phyloP scores from a whole-genome alignment of 1,140 invertebrate genomes.

The Chelonus insularis region DNA sequence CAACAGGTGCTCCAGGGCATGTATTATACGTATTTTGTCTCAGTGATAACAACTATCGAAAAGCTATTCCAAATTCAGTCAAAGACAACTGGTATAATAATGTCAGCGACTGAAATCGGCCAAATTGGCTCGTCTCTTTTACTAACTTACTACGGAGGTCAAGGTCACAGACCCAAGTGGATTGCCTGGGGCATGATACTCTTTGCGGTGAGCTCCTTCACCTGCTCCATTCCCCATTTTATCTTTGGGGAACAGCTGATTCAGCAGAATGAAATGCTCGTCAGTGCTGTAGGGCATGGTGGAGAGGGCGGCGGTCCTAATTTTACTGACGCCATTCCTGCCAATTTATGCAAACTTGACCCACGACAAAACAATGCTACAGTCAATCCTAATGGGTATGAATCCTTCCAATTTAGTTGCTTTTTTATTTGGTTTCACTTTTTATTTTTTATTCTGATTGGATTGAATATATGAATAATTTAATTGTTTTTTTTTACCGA shows the following conservation, averaged over 20 bases:
- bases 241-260: slow-evolving; percentile 76
- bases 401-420: too few relatives aligned
- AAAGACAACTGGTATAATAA: slow-evolving; percentile 89
- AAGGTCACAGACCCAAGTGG: slow-evolving; percentile 94
- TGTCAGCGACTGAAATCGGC: slow-evolving; percentile 93
- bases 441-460: too few relatives aligned
- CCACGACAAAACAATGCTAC: slow-evolving; percentile 38
- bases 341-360: slow-evolving; percentile 53
- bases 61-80: slow-evolving; percentile 95
- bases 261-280: slow-evolving; percentile 65
- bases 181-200: slow-evolving; percentile 92
- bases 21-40: slow-evolving; percentile 95
- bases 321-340: slow-evolving; percentile 43
- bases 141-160: slow-evolving; percentile 90
- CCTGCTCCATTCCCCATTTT: slow-evolving; percentile 83
- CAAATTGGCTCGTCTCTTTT: slow-evolving; percentile 87
- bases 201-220: slow-evolving; percentile 83
- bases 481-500: too few relatives aligned
- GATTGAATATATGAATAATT: too few relatives aligned
- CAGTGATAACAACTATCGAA: slow-evolving; percentile 95
- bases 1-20: slow-evolving; percentile 79
- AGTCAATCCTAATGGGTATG: slow-evolving; percentile 40
- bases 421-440: too few relatives aligned
- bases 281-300: slow-evolving; percentile 50
- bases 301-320: slow-evolving; percentile 39